These are phyloP conservation scores for Epizoanthus ramosus DNA, from an alignment of 92 coral and sea anemone genomes.

Conservation along the genomic window DNA sequence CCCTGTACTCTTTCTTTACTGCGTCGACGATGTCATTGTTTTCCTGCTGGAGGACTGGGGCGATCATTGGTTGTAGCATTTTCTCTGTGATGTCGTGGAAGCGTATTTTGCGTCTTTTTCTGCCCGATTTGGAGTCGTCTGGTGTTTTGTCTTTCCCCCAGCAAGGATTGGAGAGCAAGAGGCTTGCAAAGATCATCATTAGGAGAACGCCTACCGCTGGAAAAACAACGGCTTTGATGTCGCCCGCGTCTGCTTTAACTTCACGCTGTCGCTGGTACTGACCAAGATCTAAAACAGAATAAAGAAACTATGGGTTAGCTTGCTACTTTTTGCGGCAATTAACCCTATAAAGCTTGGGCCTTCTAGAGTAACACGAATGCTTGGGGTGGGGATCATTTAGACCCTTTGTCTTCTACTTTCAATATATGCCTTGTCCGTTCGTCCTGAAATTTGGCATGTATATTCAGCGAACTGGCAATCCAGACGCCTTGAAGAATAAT, in stretches of 20 bases:
- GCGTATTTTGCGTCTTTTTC: slow-evolving; percentile 48
- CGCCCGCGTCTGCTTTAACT: slow-evolving; percentile 32
- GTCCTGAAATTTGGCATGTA: no score
- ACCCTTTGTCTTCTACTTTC: no score
- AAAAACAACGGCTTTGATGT: slow-evolving; percentile 64
- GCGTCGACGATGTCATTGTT: slow-evolving; percentile 95
- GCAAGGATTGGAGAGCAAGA: slow-evolving; percentile 61
- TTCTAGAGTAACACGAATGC: no score
- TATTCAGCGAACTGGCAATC: no score
- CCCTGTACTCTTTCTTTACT: slow-evolving; percentile 78
- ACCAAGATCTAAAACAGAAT: background rate
- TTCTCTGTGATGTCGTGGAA: slow-evolving; percentile 66
- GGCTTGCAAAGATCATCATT: slow-evolving; percentile 76
- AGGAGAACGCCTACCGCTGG: slow-evolving; percentile 82
- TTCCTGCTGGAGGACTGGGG: slow-evolving; percentile 92
- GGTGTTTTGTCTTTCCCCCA: slow-evolving; percentile 27
- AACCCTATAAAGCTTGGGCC: no score
- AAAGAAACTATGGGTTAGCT: background rate
- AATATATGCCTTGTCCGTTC: no score
- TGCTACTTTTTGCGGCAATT: no score
- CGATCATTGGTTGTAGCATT: slow-evolving; percentile 59
- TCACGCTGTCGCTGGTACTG: background rate
- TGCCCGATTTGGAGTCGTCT: background rate
- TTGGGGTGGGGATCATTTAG: no score
- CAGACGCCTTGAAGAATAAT: no score